phyloP scores from a whole-genome alignment of 2,888 invertebrate genomes.

The Rotaria macrura region DNA sequence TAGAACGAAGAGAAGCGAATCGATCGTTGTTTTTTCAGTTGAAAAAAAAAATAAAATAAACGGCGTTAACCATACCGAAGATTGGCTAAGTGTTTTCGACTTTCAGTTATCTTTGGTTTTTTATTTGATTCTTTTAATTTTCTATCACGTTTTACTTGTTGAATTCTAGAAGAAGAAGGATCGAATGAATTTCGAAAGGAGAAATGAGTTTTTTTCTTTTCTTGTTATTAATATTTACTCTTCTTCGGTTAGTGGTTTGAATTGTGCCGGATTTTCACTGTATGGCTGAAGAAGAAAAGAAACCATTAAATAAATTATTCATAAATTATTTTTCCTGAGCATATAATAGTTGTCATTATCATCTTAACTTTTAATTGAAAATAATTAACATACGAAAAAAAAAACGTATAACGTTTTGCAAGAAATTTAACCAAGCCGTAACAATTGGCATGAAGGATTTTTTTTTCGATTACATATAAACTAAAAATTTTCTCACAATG shows the following conservation, averaged over 20 bases:
- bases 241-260: conserved; percentile 89
- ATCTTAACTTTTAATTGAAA: no score
- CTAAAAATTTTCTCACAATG: no score
- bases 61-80: conserved; percentile 52
- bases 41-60: neutral
- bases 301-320: neutral
- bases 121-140: conserved; percentile 86
- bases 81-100: conserved; percentile 86
- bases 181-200: neutral
- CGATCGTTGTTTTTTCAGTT: no score
- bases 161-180: conserved; percentile 43
- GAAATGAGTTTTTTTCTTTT: neutral
- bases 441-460: no score
- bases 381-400: no score
- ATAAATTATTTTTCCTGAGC: no score
- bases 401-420: no score
- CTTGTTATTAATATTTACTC: conserved; percentile 59
- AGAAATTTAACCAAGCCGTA: no score
- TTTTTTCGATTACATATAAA: no score
- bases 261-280: conserved; percentile 96
- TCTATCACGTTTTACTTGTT: conserved; percentile 73
- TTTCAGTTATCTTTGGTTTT: conserved; percentile 79
- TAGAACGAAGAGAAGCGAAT: neutral
- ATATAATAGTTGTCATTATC: no score
- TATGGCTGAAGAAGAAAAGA: conserved; percentile 54